Evolutionary conservation across 2,888 invertebrate genomes (phyloP).

Genomic region (Drosophila mulleri): DNA sequence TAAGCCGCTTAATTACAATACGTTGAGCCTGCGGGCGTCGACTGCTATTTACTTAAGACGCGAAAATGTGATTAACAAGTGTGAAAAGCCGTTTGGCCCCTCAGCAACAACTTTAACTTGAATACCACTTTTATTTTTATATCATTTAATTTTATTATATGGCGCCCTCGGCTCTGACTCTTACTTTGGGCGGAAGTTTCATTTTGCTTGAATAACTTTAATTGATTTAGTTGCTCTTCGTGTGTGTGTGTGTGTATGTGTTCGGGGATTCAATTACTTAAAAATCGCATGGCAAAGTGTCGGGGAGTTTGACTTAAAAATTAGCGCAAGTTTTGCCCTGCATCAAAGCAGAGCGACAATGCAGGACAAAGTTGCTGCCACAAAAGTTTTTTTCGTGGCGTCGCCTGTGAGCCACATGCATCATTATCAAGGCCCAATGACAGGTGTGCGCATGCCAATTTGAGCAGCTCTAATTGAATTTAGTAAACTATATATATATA

Average conservation of each 20-base stretch:
- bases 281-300: slow-evolving; percentile 59
- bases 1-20: slow-evolving; percentile 82
- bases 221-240: slow-evolving; percentile 71
- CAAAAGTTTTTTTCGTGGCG: slow-evolving; percentile 66
- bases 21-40: slow-evolving; percentile 60
- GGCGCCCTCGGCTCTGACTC: slow-evolving; percentile 26
- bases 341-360: slow-evolving; percentile 33
- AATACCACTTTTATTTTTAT: slow-evolving; percentile 42
- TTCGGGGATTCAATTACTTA: slow-evolving; percentile 65
- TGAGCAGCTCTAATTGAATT: slow-evolving; percentile 80
- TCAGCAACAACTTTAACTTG: slow-evolving; percentile 22
- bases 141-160: slow-evolving; percentile 58
- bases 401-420: slow-evolving; percentile 70
- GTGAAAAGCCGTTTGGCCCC: slow-evolving; percentile 75
- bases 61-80: slow-evolving; percentile 82
- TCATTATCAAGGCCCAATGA: slow-evolving; percentile 76
- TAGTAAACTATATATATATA: slow-evolving; percentile 66
- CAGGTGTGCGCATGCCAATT: slow-evolving; percentile 82
- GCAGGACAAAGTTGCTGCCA: slow-evolving; percentile 62
- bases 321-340: slow-evolving; percentile 57
- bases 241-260: slow-evolving; percentile 3
- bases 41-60: slow-evolving; percentile 78
- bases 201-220: slow-evolving; percentile 75
- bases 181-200: slow-evolving; percentile 40
- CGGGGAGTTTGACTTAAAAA: slow-evolving; percentile 68